Evolutionary conservation across 2,888 invertebrate species (phyloP).

Genomic region (Cantharis flavilabris): DNA sequence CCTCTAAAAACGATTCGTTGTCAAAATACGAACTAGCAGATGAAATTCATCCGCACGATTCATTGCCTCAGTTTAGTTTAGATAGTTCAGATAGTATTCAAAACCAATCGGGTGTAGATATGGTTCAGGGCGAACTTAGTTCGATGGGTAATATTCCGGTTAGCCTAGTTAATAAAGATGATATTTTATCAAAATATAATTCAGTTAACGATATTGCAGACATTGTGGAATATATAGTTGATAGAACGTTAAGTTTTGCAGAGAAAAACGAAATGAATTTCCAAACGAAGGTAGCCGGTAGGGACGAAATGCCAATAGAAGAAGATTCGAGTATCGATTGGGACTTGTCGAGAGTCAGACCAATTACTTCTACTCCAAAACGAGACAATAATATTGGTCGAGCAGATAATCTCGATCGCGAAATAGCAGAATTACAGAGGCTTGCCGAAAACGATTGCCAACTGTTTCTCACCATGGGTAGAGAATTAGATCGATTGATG

Average conservation of each 20-base stretch:
- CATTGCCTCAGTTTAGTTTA: neutral
- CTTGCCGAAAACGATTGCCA: slow-evolving; percentile 1
- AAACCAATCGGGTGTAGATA: neutral
- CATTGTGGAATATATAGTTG: neutral
- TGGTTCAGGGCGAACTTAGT: neutral
- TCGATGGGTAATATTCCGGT: neutral
- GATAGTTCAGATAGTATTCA: neutral
- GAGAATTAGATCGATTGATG: slow-evolving; percentile 9
- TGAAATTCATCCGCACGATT: neutral
- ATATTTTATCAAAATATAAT: neutral
- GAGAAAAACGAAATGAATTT: neutral
- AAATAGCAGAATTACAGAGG: neutral
- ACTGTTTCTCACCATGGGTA: slow-evolving; percentile 6
- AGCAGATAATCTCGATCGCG: neutral
- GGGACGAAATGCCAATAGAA: neutral
- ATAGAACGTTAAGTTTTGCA: neutral
- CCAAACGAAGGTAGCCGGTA: neutral
- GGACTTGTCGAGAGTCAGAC: neutral
- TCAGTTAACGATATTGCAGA: neutral
- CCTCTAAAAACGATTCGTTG: neutral
- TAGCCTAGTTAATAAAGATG: neutral
- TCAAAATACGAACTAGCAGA: neutral
- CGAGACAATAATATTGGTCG: neutral
- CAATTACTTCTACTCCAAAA: neutral
- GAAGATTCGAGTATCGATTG: neutral